A percentile compares a stretch with the other conserved stretches of the same genome.
phyloP scores from a whole-genome alignment of 2,113 vertebrate genomes.

The Chaenogobius annularis region DNA sequence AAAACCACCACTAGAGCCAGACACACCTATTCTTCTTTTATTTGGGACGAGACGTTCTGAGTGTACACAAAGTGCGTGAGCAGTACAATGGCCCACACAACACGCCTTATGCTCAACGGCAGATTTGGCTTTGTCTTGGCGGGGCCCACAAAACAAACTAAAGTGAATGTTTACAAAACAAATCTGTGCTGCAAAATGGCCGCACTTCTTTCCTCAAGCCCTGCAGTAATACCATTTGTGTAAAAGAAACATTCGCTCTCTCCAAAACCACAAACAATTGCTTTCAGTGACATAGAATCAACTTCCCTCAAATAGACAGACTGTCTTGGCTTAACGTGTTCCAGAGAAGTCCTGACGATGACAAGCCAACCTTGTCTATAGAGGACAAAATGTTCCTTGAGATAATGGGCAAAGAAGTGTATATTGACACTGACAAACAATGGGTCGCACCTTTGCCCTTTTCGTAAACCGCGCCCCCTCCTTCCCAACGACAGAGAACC shows the following conservation, averaged over 20 bases:
- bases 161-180: too few relatives aligned
- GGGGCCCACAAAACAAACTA: background rate
- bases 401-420: too few relatives aligned
- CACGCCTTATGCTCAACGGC: background rate
- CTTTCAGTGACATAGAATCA: too few relatives aligned
- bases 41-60: slow-evolving; percentile 10
- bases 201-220: too few relatives aligned
- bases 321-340: background rate
- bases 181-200: slow-evolving; percentile 15
- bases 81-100: background rate
- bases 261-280: background rate
- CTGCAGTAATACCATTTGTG: too few relatives aligned
- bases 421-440: background rate
- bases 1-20: slow-evolving; percentile 2
- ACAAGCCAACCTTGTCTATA: background rate
- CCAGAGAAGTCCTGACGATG: too few relatives aligned
- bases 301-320: background rate
- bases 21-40: slow-evolving; percentile 8
- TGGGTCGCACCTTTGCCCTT: slow-evolving; percentile 18
- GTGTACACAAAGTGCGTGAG: slow-evolving; percentile 16
- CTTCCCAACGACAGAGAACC: slow-evolving; percentile 6
- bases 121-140: background rate
- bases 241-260: too few relatives aligned
- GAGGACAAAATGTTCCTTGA: too few relatives aligned
- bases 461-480: background rate